phyloP scores from a whole-genome alignment of 2,113 vertebrate genomes.

The Colistium nudipinnis region DNA sequence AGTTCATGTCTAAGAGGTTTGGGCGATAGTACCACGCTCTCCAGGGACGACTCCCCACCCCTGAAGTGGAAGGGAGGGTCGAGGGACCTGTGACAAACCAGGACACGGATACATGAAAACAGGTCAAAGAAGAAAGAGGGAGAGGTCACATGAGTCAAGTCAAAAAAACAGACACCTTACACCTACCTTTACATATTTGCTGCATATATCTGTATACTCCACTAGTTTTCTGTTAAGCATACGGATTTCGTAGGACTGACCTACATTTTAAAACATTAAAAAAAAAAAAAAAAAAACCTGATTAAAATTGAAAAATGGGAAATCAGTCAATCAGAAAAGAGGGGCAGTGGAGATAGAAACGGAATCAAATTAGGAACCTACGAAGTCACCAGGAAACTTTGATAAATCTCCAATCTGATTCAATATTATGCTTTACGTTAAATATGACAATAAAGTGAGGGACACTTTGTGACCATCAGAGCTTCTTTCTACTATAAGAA shows the following conservation, averaged over 20 bases:
- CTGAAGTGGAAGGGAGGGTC: conserved; percentile 48
- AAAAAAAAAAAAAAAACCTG: conserved; percentile 78
- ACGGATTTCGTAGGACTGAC: conserved; percentile 98
- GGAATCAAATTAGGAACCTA: conserved; percentile 44
- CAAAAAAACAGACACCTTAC: conserved; percentile 53
- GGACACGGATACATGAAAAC: conserved; percentile 50
- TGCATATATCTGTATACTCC: conserved; percentile 93
- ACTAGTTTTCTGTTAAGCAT: conserved; percentile 95
- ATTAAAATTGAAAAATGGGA: conserved; percentile 74
- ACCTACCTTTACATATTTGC: conserved; percentile 95
- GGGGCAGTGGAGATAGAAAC: conserved; percentile 54
- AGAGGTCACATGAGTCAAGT: conserved; percentile 52
- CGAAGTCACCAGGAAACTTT: conserved; percentile 11
- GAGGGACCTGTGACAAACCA: conserved; percentile 54
- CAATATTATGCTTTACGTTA: conserved; percentile 7
- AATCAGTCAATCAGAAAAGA: conserved; percentile 69
- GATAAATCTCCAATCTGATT: conserved; percentile 20
- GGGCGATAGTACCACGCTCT: conserved; percentile 64
- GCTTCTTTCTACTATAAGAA: background rate
- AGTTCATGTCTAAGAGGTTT: conserved; percentile 23
- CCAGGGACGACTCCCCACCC: conserved; percentile 46
- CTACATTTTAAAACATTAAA: conserved; percentile 85
- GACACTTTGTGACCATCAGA: background rate
- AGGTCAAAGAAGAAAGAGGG: conserved; percentile 50
- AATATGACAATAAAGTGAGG: conserved; percentile 16